Conservation (phyloP, 2,113 vertebrate genomes). For the Herpetotheres cachinnans region DNA sequence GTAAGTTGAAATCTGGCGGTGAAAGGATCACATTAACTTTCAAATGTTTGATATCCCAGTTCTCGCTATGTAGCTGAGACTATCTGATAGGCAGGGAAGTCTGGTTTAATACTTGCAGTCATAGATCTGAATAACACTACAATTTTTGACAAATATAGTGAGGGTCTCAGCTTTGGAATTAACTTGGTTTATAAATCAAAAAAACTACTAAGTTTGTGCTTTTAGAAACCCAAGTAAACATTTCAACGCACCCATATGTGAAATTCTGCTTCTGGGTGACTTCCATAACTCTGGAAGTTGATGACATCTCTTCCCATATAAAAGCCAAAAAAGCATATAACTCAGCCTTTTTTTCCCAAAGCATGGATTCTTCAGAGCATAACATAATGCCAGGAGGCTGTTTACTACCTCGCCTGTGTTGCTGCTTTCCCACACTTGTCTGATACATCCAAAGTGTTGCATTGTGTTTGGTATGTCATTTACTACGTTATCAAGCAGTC, state of each 20-base stretch:
- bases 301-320: background rate
- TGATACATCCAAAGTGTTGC: background rate
- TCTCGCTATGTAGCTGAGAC: background rate
- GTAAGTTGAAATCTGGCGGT: background rate
- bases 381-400: background rate
- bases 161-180: background rate
- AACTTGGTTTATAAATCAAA: background rate
- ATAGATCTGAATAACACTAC: background rate
- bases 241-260: background rate
- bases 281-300: background rate
- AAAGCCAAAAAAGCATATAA: background rate
- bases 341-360: background rate
- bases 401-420: background rate
- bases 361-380: background rate
- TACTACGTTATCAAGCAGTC: background rate
- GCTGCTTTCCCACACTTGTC: background rate
- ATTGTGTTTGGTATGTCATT: background rate
- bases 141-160: background rate
- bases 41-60: background rate
- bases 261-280: background rate
- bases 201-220: background rate
- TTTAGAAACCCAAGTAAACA: background rate
- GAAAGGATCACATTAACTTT: background rate
- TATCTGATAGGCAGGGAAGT: background rate
- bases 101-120: background rate